Base-by-base conservation (phyloP, 2,888 invertebrate genomes). In the Willowsia nigromaculata region DNA sequence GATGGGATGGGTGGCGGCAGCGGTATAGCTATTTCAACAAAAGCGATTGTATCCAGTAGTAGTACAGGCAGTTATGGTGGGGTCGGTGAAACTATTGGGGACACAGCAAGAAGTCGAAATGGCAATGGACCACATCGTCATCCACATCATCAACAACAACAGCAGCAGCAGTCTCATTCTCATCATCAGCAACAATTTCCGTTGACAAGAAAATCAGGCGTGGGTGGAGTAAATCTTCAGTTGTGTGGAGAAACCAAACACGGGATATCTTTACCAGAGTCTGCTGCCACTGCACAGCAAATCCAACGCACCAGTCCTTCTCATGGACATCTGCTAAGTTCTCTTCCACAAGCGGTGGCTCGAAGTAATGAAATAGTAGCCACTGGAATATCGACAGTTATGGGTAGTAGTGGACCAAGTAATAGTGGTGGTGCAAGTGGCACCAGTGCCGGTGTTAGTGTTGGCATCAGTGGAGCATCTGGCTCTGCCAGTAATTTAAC, bases 11-110 rank as follows among this genome's bases (percentile, higher is more conserved):
- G 68, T 27, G 65, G 18, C 22, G 68, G 43, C 25, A 30, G 76
- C 4, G 76, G 76, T 30, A 43, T 80, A 37, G n/a, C 65, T 56
- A 62, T 81, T 43, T 81, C 88, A 13, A 88, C 82, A 22, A 82
- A 81, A 18, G 88, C 83, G n/a, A 62, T 88, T 83, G 88, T 88
- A n/a, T 27, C 59, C 25, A 86, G 18, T 62, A 62, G 80, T 65
- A 65, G 47, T 9, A 22, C 37, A n/a, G 30, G 27, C 15, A 68
- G 30, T 27, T 37, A 30, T 40, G 33, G 68, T 56, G 37, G 85
- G 9, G 30, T 27, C 5, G 62, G 47, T 65, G 71, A 85, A 59
- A 27, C n/a, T 15, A 9, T 76, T n/a, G 76, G 30, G 1, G 71
- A 71, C 11, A 15, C 5, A 15, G 22, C 40, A 71, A 71, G 43